Base-by-base conservation (phyloP, 2,113 vertebrate species). In the Cygnus buccinator region DNA sequence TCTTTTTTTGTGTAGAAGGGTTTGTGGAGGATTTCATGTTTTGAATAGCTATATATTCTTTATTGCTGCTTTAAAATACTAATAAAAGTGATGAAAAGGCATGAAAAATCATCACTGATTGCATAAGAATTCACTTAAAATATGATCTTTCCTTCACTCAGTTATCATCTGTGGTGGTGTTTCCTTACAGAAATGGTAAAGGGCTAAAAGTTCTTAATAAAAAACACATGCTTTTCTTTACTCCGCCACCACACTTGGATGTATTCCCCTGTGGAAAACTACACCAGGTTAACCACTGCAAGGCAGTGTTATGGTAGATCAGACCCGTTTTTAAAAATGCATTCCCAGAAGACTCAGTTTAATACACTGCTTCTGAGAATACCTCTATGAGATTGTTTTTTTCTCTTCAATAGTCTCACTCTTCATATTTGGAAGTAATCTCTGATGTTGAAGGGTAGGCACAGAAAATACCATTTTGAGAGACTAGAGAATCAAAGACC, bases 211-310 rank as follows among this genome's bases (percentile, higher is more conserved):
- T 92, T 85, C 90, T 94, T 98, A 98, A 98, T 97, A 94, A 95
- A 97, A 98, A 98, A 89, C 97, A 98, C 91, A 97, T 98, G 98
- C 73, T 81, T 95, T 94, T 72, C 96, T 96, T 93, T 93, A 90
- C 96, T 97, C 86, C 94, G 91, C 84, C 85, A 92, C 91, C 93
- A 87, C 91, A 89, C 96, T 97, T 95, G 96, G 97, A 93, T 77
- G 71, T 95, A 94, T 89, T 95, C 84, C 92, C 94, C 81, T 83
- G 94, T 87, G 95, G 90, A 95, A 94, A 96, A 84, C 94, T 94
- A 94, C 74, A 91, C 91, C 97, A 97, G 96, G 93, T 90, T 90
- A 96, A 95, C 90, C 50, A 94, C 95, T 87, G 95, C 97, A 95
- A 97, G 97, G 95, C 96, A 96, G 94, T 91, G 63, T 95, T 83